Percentiles rank a stretch among this genome's conserved stretches.
Evolutionary conservation across 2,113 vertebrate genomes (phyloP).

Genomic region (Dunckerocampus dactyliophorus): DNA sequence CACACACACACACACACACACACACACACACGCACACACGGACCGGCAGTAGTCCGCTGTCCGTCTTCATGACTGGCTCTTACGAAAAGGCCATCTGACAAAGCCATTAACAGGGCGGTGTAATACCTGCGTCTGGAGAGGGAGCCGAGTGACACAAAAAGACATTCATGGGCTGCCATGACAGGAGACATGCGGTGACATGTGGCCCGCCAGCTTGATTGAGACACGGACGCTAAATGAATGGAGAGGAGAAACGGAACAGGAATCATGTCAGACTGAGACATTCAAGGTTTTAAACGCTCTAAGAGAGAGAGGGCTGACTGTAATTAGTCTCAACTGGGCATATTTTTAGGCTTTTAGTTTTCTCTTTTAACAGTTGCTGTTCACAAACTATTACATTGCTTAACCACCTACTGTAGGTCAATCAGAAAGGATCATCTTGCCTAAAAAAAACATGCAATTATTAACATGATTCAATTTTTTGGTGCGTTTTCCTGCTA

Average conservation of each 20-base stretch:
- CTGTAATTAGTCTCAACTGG: no score
- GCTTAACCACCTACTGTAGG: no score
- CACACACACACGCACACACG: constrained; percentile 19
- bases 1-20: constrained; percentile 13
- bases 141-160: constrained; percentile 53
- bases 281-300: no score
- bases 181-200: constrained; percentile 47
- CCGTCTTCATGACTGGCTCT: constrained; percentile 58
- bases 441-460: no score
- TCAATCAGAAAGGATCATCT: no score
- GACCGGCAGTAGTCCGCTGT: constrained; percentile 50
- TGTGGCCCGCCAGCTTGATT: constrained; percentile 41
- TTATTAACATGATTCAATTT: no score
- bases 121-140: constrained; percentile 64
- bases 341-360: no score
- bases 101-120: constrained; percentile 69
- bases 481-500: no score
- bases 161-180: constrained; percentile 64
- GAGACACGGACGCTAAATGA: constrained; percentile 36
- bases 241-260: constrained; percentile 31
- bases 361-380: no score
- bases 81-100: constrained; percentile 71
- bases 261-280: constrained; percentile 14
- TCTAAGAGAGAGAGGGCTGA: no score
- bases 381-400: no score